Evolutionary conservation across 2,797 vertebrate species (phyloP).

Genomic region (Scleropages formosus): DNA sequence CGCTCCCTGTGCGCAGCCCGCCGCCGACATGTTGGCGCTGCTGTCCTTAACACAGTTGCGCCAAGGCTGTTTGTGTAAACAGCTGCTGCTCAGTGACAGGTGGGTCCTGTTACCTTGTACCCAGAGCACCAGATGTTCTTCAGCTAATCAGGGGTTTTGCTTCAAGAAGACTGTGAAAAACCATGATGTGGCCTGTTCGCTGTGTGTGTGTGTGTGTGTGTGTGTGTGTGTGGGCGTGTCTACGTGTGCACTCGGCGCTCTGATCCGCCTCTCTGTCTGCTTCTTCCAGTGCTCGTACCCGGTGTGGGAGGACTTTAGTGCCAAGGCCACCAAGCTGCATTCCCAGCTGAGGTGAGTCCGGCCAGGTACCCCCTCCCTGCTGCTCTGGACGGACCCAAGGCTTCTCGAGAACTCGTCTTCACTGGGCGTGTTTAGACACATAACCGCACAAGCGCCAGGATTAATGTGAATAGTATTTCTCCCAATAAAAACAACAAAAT

Average conservation of each 20-base stretch:
- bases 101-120: constrained; percentile 8
- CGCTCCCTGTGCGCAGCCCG: constrained; percentile 27
- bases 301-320: constrained; percentile 76
- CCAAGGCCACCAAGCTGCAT: constrained; percentile 96
- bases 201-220: constrained; percentile 13
- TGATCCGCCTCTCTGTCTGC: neutral
- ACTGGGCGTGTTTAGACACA: too few relatives aligned
- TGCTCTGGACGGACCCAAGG: too few relatives aligned
- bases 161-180: neutral
- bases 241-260: too few relatives aligned
- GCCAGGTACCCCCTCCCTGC: too few relatives aligned
- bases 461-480: too few relatives aligned
- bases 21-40: constrained; percentile 36
- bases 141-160: neutral
- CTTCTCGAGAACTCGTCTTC: too few relatives aligned
- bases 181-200: constrained; percentile 8
- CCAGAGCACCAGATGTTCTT: constrained; percentile 10
- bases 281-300: constrained; percentile 70
- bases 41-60: constrained; percentile 17
- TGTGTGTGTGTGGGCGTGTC: neutral
- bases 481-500: too few relatives aligned
- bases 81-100: constrained; percentile 3
- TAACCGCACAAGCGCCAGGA: too few relatives aligned
- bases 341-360: constrained; percentile 90
- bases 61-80: neutral